A percentile compares a stretch with the other conserved stretches of the same genome.
Conservation (phyloP, 2,113 vertebrate species). For the Machaerirhynchus nigripectus region DNA sequence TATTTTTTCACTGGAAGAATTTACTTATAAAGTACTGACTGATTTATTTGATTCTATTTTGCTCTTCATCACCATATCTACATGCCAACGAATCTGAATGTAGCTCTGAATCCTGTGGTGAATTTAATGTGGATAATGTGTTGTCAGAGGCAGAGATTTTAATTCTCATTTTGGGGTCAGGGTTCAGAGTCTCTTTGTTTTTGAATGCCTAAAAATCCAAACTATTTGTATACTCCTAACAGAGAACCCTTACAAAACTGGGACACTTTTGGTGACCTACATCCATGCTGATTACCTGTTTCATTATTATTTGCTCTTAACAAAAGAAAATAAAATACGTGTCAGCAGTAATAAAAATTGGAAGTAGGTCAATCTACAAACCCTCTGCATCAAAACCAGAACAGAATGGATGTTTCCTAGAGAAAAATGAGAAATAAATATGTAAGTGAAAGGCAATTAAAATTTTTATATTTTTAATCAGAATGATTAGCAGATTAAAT, state of each 20-base stretch:
- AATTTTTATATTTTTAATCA: slow-evolving; percentile 6
- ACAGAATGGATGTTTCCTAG: neutral
- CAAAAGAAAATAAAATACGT: slow-evolving; percentile 63
- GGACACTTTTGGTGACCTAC: slow-evolving; percentile 57
- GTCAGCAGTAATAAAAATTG: slow-evolving; percentile 48
- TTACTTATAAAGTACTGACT: neutral
- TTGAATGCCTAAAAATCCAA: slow-evolving; percentile 30
- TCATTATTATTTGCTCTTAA: slow-evolving; percentile 60
- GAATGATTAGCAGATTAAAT: slow-evolving; percentile 35
- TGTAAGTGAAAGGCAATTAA: slow-evolving; percentile 36
- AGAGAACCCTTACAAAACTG: slow-evolving; percentile 48
- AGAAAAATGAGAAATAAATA: slow-evolving; percentile 42
- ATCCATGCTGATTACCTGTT: slow-evolving; percentile 66
- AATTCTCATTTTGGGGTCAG: slow-evolving; percentile 16
- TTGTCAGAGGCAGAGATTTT: neutral
- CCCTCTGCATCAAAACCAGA: slow-evolving; percentile 38
- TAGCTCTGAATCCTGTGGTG: neutral
- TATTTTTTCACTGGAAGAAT: neutral
- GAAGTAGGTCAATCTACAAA: slow-evolving; percentile 62
- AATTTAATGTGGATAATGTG: neutral
- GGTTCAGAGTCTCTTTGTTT: neutral
- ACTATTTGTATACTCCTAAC: neutral
- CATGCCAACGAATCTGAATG: neutral
- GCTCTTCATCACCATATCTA: neutral
- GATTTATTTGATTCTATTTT: neutral